These are phyloP conservation scores for Sebastes hubbsi DNA, from an alignment of 2,797 vertebrate species.

Conservation along the genomic window DNA sequence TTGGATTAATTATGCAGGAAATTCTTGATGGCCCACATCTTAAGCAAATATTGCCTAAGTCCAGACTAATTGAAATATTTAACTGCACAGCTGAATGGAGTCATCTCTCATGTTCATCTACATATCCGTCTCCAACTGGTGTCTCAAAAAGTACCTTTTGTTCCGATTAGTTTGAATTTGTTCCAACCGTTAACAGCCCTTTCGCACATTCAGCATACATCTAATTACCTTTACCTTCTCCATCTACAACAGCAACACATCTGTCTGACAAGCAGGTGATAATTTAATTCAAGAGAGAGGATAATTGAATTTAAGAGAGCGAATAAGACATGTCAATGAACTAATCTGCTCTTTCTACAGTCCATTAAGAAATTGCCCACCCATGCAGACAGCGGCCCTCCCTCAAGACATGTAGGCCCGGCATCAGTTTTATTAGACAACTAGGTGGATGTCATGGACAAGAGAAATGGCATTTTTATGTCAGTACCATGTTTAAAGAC, in stretches of 20 bases:
- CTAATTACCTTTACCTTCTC: conserved; percentile 13
- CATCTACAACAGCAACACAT: conserved; percentile 45
- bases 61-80: conserved; percentile 21
- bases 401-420: conserved; percentile 45
- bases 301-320: conserved; percentile 75
- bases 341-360: conserved; percentile 76
- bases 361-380: conserved; percentile 75
- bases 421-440: conserved; percentile 34
- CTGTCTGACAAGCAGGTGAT: conserved; percentile 67
- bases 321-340: conserved; percentile 73
- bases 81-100: neutral
- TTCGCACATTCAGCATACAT: neutral
- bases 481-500: neutral
- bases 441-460: neutral
- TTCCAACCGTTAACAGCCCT: neutral
- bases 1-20: conserved; percentile 51
- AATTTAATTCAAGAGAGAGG: conserved; percentile 60
- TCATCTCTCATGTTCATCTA: neutral
- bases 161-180: neutral
- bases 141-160: neutral
- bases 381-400: conserved; percentile 55
- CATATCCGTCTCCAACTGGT: neutral
- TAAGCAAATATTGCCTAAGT: conserved; percentile 56
- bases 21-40: conserved; percentile 35
- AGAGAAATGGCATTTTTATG: neutral